Evolutionary conservation across 2,797 vertebrate genomes (phyloP).

Genomic region (Aeoliscus strigatus): DNA sequence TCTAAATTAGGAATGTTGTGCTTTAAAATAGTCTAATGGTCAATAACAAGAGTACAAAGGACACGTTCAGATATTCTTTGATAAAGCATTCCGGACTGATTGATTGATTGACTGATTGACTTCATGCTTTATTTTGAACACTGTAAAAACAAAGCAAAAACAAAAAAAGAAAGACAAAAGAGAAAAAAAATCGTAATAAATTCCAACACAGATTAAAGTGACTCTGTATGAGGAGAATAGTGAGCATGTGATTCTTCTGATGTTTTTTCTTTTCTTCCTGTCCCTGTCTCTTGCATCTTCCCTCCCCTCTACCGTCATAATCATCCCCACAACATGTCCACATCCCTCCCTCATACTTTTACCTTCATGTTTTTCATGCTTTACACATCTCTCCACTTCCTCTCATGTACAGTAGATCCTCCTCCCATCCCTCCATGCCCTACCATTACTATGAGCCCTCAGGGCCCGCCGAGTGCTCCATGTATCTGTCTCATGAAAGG

Average conservation of each 20-base stretch:
- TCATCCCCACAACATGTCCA: constrained; percentile 41
- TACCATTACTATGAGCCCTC: constrained; percentile 94
- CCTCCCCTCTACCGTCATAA: constrained; percentile 21
- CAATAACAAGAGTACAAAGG: too few species aligned
- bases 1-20: too few species aligned
- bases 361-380: constrained; percentile 43
- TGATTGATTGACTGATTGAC: too few species aligned
- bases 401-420: constrained; percentile 72
- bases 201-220: too few species aligned
- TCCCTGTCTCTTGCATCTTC: constrained; percentile 24
- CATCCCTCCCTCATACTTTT: constrained; percentile 59
- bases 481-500: constrained; percentile 91
- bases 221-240: constrained; percentile 32
- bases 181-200: too few species aligned
- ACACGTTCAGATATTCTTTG: too few species aligned
- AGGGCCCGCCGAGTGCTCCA: constrained; percentile 86
- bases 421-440: constrained; percentile 80
- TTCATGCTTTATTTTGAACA: too few species aligned
- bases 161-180: too few species aligned
- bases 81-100: too few species aligned
- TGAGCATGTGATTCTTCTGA: constrained; percentile 48
- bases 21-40: too few species aligned
- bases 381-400: constrained; percentile 13
- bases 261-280: constrained; percentile 40
- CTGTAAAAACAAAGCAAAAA: too few species aligned